A percentile compares a stretch with the other conserved stretches of the same genome.
Evolutionary conservation across 2,888 invertebrate genomes (phyloP).

Genomic region (Xestia xanthographa): DNA sequence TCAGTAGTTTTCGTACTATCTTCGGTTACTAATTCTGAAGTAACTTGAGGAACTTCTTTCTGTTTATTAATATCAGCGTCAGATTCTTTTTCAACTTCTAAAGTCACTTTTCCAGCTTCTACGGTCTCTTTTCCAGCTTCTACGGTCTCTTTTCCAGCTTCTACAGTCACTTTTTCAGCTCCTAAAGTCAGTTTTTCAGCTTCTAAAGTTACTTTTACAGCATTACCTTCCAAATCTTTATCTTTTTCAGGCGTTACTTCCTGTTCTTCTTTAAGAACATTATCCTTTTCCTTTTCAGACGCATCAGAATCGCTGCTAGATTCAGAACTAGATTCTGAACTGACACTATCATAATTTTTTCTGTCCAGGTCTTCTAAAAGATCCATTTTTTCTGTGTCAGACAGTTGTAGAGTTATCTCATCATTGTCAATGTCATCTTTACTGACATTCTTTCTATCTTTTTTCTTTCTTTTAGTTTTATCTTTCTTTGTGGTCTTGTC

Average conservation of each 20-base stretch:
- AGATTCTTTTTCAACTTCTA: conserved; percentile 5
- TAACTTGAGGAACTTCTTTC: not conserved
- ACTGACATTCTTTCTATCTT: conserved; percentile 72
- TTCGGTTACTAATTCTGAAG: not conserved
- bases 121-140: not conserved
- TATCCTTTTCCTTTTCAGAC: conserved; percentile 27
- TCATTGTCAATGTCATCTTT: conserved; percentile 85
- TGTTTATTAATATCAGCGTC: not conserved
- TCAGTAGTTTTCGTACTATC: not conserved
- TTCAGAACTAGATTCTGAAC: conserved; percentile 69
- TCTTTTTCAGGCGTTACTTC: not conserved
- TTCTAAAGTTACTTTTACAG: not conserved
- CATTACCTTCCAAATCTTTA: not conserved
- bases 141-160: not conserved
- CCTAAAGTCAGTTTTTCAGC: not conserved
- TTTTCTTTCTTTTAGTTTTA: conserved; percentile 82
- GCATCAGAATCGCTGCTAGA: conserved; percentile 53
- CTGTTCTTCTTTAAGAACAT: conserved; percentile 4
- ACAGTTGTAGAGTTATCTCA: conserved; percentile 86
- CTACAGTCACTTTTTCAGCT: not conserved
- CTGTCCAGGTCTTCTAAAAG: conserved; percentile 84
- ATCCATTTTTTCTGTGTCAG: conserved; percentile 88
- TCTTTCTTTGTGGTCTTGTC: conserved; percentile 73
- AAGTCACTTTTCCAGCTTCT: not conserved
- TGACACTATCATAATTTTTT: conserved; percentile 79